Percentiles rank a stretch among this genome's conserved stretches.
Conservation (phyloP, 2,113 vertebrate species). For the Nettapus auritus region DNA sequence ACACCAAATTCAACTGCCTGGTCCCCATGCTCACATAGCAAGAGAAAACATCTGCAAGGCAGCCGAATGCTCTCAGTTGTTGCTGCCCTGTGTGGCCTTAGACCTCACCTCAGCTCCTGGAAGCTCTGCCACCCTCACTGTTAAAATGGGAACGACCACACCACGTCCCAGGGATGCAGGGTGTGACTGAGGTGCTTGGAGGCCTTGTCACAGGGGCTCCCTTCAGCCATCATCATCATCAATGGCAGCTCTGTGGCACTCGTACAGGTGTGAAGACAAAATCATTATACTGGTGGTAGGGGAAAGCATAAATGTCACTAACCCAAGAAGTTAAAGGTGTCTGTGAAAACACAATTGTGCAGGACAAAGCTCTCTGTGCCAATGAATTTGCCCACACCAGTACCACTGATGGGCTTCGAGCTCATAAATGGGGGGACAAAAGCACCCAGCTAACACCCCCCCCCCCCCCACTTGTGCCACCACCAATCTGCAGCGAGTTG, state of each 20-base stretch:
- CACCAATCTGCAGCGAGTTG: background rate
- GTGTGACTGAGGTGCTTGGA: background rate
- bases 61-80: background rate
- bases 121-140: background rate
- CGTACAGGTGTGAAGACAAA: background rate
- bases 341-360: background rate
- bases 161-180: no score
- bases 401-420: background rate
- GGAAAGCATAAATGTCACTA: background rate
- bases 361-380: background rate
- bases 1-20: background rate
- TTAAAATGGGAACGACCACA: background rate
- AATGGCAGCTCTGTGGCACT: fast-evolving
- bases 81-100: background rate
- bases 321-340: background rate
- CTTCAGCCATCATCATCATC: background rate
- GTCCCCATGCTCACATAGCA: no score
- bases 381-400: background rate
- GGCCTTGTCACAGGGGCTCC: background rate
- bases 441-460: background rate
- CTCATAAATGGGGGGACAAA: background rate
- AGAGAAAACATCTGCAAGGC: background rate
- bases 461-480: background rate
- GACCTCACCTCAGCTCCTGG: background rate
- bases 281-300: background rate